These are phyloP conservation scores for Ptilonorhynchus violaceus DNA, from an alignment of 2,113 vertebrate genomes.

Conservation along the genomic window DNA sequence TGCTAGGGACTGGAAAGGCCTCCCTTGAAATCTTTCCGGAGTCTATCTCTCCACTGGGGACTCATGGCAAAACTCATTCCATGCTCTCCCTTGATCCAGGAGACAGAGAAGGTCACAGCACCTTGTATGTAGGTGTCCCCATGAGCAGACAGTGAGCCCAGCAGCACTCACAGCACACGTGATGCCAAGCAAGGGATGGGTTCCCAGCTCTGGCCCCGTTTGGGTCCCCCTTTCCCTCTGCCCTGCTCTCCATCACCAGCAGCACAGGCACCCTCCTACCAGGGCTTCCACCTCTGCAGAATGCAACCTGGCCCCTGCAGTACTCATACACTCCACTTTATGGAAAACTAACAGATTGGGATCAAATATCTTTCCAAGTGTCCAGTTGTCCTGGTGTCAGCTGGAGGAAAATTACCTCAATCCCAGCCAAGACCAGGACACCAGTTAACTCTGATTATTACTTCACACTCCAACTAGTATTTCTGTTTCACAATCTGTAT, in stretches of 20 bases:
- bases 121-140: not conserved
- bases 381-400: not conserved
- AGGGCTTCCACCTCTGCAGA: accelerated
- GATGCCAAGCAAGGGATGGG: not conserved
- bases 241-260: accelerated
- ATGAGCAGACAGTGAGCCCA: accelerated
- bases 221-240: too few relatives aligned
- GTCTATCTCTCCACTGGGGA: accelerated
- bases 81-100: not conserved
- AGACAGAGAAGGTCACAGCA: not conserved
- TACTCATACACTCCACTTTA: accelerated
- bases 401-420: not conserved
- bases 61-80: not conserved
- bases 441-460: not conserved
- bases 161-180: accelerated
- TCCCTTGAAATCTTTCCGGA: not conserved
- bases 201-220: not conserved
- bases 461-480: not conserved
- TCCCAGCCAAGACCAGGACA: not conserved
- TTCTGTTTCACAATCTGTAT: not conserved
- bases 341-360: not conserved
- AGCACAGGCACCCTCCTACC: accelerated
- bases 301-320: not conserved
- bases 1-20: not conserved
- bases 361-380: not conserved